Evolutionary conservation across 2,888 invertebrate genomes (phyloP), one percentile per base, ranked within the genome.

Genomic region (Mythimna lalbum): DNA sequence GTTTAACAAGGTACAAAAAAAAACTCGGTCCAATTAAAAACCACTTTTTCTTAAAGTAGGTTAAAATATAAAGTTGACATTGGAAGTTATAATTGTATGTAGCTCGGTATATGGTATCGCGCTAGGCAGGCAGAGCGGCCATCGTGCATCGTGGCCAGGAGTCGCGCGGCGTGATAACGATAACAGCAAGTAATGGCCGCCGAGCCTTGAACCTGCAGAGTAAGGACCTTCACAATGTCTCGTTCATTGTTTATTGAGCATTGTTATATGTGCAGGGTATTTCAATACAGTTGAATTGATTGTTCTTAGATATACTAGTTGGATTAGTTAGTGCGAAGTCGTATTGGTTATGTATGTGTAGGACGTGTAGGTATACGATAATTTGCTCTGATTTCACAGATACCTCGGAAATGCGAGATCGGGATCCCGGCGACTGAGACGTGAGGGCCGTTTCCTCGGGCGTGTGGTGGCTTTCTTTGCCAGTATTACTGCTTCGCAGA

Each of bases 161-260:
- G 72, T 50, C 67, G 78, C 87, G 87, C 79, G 83, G 83, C 83
- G 83, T 89, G 91, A 92, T 93, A 91, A 88, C 86, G 91, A 92
- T 92, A 93, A 87, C 86, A 86, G 83, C 89, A 90, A 93, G 88
- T 91, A 89, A 92, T 89, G 87, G 83, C 87, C 87, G 85, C 77
- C 89, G 88, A 91, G 89, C 94, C 94, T 94, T 94, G 94, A 94
- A 93, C 94, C 91, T 90, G 84, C 86, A 85, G 91, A 87, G 90
- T 91, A 93, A 93, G 90, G 93, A 93, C 91, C 93, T 91, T 87
- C 87, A 86, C 87, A 87, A 87, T 87, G 86, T 89, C 87, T 89
- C 89, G 84, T 84, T 86, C 86, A 88, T 90, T 91, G 90, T 92
- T 90, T 90, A 90, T 85, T 85, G 82, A 85, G 78, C 73, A 80